Percentiles rank a stretch among this genome's conserved stretches.
phyloP scores from a whole-genome alignment of 23 tunicate genomes.

The Styela clava region DNA sequence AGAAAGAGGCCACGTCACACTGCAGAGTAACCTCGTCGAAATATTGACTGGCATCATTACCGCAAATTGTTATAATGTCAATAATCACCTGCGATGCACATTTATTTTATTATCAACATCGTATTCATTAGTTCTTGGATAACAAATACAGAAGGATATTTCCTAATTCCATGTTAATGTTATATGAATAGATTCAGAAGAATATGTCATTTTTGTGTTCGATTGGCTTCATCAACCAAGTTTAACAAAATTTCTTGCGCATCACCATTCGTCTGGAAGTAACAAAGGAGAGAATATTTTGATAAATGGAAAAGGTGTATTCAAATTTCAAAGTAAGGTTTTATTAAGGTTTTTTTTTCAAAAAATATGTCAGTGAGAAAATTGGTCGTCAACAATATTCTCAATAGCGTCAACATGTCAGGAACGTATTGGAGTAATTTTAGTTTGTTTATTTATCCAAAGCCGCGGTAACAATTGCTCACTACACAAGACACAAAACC shows the following conservation, averaged over 20 bases:
- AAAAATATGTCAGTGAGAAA: background rate
- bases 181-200: conserved; percentile 1
- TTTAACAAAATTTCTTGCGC: conserved; percentile 54
- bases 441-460: too few relatives aligned
- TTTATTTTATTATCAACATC: too few relatives aligned
- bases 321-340: conserved; percentile 14
- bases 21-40: too few relatives aligned
- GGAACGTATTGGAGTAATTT: background rate
- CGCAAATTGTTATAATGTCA: too few relatives aligned
- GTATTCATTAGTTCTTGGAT: too few relatives aligned
- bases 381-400: background rate
- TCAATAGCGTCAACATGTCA: background rate
- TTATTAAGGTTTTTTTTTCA: background rate
- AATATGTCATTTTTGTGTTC: conserved; percentile 54
- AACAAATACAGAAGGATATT: too few relatives aligned
- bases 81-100: too few relatives aligned
- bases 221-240: conserved; percentile 92
- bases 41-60: too few relatives aligned
- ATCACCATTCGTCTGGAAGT: conserved; percentile 85
- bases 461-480: too few relatives aligned
- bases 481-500: too few relatives aligned
- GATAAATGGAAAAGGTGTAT: conserved; percentile 77
- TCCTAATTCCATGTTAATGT: too few relatives aligned
- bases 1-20: too few relatives aligned
- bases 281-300: conserved; percentile 91